Evolutionary conservation across 2,113 vertebrate genomes (phyloP), one percentile per base, ranked within the genome.

Genomic region (Pholis gunnellus): DNA sequence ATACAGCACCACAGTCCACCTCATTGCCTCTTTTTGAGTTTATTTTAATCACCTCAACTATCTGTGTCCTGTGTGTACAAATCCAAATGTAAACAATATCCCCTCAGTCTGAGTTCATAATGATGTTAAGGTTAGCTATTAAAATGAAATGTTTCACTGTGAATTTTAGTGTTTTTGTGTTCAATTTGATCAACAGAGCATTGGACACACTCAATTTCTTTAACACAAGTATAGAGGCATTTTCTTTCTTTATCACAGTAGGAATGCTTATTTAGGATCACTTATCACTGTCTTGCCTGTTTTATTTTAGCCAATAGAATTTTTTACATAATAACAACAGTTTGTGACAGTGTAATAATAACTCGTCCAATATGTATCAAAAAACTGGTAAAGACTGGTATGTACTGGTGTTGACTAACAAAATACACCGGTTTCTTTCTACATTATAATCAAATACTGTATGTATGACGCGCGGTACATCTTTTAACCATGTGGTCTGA

Each of bases 81-180:
- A 81, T 66, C 20, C 11, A 4, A 22, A 54, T 57, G 18, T 59
- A 69, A 20, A 38, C 34, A 74, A 82, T 29, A 66, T 31, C 9
- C 9, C 38, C 29, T 70, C 59, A 44, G 61, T 87, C 25, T 69
- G 44, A 79, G 71, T 42, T 73, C 31, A 79, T 83, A 22, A 72
- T 63, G 34, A 69, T 85, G 57, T 78, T 81, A 81, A 5, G 78
- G 6, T 50, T 83, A 75, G 80, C 70, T 36, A 71, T 67, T 81
- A 18, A 72, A 87, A 72, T 68, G 66, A 92, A 83, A 84, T 84
- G 68, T 93, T 70, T 84, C 81, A 90, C 88, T 91, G 87, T 90
- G 85, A 91, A 78, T 67, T 48, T 63, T 31, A 31, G 25, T n/a
- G 17, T 79, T 83, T 82, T 81, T 71, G 18, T 15, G 27, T 87